These are phyloP conservation scores for Danio albolineatus DNA, from an alignment of 2,797 vertebrate species.

Conservation along the genomic window DNA sequence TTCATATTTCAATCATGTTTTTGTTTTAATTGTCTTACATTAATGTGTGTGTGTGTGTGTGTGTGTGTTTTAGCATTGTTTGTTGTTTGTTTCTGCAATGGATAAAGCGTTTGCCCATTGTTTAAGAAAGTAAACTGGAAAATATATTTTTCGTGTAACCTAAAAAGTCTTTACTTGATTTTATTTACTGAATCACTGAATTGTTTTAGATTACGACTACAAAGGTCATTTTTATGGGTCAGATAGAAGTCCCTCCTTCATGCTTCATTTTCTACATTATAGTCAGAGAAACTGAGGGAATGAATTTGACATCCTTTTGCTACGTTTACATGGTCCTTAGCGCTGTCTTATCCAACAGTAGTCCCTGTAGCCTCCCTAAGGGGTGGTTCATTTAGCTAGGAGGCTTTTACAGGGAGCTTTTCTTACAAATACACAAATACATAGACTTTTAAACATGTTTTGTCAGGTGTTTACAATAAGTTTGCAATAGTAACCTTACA, in stretches of 20 bases:
- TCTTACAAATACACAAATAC: not conserved
- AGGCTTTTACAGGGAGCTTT: not conserved
- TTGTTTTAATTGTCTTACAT: too few species aligned
- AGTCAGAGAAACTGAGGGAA: constrained; percentile 19
- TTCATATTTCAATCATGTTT: too few species aligned
- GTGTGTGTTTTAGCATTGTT: too few species aligned
- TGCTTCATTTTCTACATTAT: not conserved
- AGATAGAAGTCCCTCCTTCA: not conserved
- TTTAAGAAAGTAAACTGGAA: not conserved
- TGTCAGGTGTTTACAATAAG: not conserved
- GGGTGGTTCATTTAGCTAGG: constrained; percentile 4
- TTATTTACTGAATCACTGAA: not conserved
- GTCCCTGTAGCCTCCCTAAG: constrained; percentile 19
- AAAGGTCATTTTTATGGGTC: not conserved
- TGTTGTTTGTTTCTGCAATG: too few species aligned
- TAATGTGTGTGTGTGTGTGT: too few species aligned
- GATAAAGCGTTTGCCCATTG: not conserved
- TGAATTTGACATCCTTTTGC: constrained; percentile 2
- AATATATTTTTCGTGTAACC: not conserved
- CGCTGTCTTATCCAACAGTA: not conserved
- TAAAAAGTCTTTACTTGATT: not conserved
- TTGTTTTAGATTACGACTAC: not conserved
- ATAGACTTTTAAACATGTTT: constrained; percentile 10
- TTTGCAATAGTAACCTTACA: not conserved
- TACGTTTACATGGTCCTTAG: constrained; percentile 22